These are phyloP conservation scores for Pseudorasbora parva DNA, from an alignment of 2,113 vertebrate species.

Conservation along the genomic window DNA sequence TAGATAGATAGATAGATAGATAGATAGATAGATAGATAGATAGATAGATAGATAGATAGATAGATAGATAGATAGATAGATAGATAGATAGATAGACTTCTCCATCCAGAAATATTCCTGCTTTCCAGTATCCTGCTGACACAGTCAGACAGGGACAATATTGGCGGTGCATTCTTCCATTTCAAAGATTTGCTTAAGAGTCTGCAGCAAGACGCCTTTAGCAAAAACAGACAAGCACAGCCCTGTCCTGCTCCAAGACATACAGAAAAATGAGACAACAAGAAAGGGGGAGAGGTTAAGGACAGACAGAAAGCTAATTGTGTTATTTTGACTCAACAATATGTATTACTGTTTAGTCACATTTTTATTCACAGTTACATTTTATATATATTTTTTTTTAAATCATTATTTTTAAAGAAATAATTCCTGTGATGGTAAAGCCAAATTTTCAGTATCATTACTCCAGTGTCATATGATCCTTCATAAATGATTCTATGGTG, in stretches of 20 bases:
- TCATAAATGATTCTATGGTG: not conserved
- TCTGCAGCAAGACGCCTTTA: conserved; percentile 41
- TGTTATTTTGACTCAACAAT: not conserved
- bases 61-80: no score
- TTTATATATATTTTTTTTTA: no score
- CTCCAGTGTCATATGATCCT: not conserved
- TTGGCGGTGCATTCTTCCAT: conserved; percentile 51
- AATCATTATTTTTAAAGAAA: not conserved
- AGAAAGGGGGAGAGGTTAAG: not conserved
- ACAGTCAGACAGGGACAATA: conserved; percentile 57
- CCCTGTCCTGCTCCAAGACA: conserved; percentile 33
- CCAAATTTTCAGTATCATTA: not conserved
- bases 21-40: no score
- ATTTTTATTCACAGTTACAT: no score
- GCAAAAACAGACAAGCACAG: conserved; percentile 24
- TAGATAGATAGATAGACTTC: no score
- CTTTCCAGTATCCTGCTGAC: conserved; percentile 33
- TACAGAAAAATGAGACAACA: conserved; percentile 29
- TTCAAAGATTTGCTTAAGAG: conserved; percentile 56
- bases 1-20: no score
- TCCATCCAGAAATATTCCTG: no score
- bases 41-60: no score
- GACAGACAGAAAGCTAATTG: conserved; percentile 24
- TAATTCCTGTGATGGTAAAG: not conserved
- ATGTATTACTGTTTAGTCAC: no score